Evolutionary conservation across 2,797 vertebrate genomes (phyloP).

Genomic region (Garrulus glandarius): DNA sequence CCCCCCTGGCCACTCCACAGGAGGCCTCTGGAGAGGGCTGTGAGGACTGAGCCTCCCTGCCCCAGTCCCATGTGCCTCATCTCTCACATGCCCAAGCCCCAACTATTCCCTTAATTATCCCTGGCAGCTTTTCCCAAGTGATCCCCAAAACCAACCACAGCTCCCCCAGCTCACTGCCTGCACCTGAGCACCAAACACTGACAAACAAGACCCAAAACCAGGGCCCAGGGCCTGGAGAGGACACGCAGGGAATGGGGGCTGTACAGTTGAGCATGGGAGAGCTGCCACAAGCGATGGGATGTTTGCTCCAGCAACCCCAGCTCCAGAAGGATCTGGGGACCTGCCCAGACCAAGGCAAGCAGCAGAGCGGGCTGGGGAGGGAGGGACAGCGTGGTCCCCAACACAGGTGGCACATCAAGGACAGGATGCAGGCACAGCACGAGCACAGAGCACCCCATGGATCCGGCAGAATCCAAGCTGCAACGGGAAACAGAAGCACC

Average conservation of each 20-base stretch:
- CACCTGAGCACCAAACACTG: neutral
- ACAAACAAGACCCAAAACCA: neutral
- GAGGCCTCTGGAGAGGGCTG: neutral
- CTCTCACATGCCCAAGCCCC: fast-evolving
- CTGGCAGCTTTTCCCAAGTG: neutral
- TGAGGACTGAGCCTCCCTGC: neutral
- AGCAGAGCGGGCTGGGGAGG: neutral
- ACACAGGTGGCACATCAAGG: fast-evolving
- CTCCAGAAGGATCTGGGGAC: neutral
- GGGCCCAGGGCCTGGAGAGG: neutral
- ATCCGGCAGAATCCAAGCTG: fast-evolving
- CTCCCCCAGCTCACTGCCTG: fast-evolving
- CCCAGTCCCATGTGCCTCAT: neutral
- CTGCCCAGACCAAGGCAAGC: neutral
- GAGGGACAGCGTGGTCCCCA: fast-evolving
- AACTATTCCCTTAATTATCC: neutral
- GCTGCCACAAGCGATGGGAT: neutral
- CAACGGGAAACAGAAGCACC: neutral
- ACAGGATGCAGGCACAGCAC: neutral
- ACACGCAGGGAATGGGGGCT: neutral
- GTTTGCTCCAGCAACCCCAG: neutral
- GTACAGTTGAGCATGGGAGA: fast-evolving
- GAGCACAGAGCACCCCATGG: neutral
- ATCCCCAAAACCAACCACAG: neutral
- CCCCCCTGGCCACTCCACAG: neutral